A percentile compares a stretch with the other conserved stretches of the same genome.
These are phyloP conservation scores for Drepanosiphum platanoidis DNA, from an alignment of 2,888 invertebrate species.

Conservation along the genomic window DNA sequence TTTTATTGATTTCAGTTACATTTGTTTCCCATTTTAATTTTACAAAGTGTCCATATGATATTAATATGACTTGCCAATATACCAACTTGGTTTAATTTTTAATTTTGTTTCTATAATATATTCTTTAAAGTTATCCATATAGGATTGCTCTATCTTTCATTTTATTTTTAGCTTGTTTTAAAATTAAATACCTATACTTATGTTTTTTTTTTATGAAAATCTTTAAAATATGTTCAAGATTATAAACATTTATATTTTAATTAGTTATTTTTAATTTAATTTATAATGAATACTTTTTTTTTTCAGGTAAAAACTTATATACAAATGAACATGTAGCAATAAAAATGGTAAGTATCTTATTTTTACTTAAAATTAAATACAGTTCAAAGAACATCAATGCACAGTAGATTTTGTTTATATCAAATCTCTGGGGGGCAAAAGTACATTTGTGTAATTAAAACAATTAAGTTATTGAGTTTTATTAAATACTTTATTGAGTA, in stretches of 20 bases:
- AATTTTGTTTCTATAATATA: background rate
- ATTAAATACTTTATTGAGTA: no score
- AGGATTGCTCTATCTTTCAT: background rate
- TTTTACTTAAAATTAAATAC: background rate
- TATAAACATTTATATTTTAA: background rate
- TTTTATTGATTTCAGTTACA: background rate
- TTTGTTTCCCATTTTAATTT: no score
- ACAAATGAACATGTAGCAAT: constrained; percentile 99
- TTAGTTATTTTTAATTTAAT: background rate
- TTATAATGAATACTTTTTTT: constrained; percentile 66
- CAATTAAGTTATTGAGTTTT: no score
- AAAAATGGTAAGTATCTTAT: constrained; percentile 80
- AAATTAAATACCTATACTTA: background rate
- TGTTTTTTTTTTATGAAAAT: background rate
- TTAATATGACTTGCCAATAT: background rate
- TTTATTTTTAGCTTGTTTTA: no score
- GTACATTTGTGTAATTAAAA: no score
- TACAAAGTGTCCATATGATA: background rate
- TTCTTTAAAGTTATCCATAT: background rate
- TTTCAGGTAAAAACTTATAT: constrained; percentile 98
- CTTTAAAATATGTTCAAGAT: background rate
- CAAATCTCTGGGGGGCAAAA: no score
- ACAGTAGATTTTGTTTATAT: no score
- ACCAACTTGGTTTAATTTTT: background rate
- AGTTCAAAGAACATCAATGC: no score